Evolutionary conservation across 2,113 vertebrate species (phyloP).

Genomic region (Sakesphorus luctuosus): DNA sequence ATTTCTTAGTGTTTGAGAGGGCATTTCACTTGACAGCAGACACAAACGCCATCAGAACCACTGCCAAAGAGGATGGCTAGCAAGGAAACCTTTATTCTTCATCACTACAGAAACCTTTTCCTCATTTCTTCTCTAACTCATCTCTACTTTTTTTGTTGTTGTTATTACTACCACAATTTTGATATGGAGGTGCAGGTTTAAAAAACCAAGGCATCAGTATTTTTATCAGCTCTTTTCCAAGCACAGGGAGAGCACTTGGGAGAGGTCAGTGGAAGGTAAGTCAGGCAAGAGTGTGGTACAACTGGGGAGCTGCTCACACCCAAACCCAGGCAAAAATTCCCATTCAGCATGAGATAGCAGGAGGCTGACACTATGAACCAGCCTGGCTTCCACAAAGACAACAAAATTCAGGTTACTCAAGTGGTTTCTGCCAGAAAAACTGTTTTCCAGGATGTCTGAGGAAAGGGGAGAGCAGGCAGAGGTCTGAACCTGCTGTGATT

Average conservation of each 20-base stretch:
- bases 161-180: not conserved
- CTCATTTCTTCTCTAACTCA: not conserved
- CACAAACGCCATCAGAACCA: not conserved
- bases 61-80: not conserved
- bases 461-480: not conserved
- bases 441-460: not conserved
- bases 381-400: not conserved
- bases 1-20: not conserved
- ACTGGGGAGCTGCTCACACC: not conserved
- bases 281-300: not conserved
- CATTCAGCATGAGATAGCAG: not conserved
- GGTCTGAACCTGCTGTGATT: not conserved
- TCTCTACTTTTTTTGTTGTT: rapidly evolving
- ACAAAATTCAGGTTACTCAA: not conserved
- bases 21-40: not conserved
- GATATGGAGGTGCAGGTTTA: not conserved
- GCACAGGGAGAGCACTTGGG: not conserved
- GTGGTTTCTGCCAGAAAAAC: not conserved
- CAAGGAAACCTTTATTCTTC: not conserved
- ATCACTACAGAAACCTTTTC: not conserved
- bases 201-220: not conserved
- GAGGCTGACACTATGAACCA: not conserved
- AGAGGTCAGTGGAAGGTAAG: not conserved
- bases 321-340: not conserved
- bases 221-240: not conserved